Evolutionary conservation across 2,888 invertebrate genomes (phyloP).

Genomic region (Beris morrisii): DNA sequence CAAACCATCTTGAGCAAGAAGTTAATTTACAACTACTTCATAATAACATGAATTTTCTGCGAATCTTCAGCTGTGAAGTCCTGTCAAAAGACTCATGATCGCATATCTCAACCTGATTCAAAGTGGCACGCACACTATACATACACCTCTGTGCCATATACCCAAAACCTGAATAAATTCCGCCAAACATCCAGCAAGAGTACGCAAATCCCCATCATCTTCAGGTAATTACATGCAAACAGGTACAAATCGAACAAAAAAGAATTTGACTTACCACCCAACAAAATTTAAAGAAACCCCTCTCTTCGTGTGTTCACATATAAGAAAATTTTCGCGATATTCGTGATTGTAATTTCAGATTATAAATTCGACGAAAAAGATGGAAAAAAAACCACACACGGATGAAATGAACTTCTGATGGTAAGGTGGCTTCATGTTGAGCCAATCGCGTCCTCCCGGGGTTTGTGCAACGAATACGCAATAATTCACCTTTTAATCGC

Average conservation of each 20-base stretch:
- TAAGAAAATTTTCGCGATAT: constrained; percentile 13
- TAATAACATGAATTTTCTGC: no score
- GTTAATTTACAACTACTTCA: no score
- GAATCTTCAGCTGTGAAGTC: constrained; percentile 27
- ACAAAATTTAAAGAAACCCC: constrained; percentile 12
- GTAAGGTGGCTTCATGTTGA: constrained; percentile 32
- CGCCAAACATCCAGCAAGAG: constrained; percentile 21
- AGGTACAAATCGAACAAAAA: constrained; percentile 11
- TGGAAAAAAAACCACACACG: not conserved
- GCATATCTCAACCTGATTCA: constrained; percentile 34
- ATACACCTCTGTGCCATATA: not conserved
- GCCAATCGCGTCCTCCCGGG: constrained; percentile 25
- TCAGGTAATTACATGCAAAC: constrained; percentile 30
- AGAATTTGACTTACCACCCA: not conserved
- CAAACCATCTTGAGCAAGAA: no score
- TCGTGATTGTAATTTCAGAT: constrained; percentile 38
- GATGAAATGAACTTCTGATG: constrained; percentile 25
- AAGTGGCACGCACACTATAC: not conserved
- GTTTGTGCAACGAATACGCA: constrained; percentile 37
- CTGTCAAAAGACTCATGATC: constrained; percentile 32
- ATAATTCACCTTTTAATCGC: constrained; percentile 40
- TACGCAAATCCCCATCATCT: constrained; percentile 34
- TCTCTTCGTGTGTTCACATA: not conserved
- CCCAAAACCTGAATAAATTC: constrained; percentile 22
- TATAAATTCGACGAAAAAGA: constrained; percentile 19